Evolutionary conservation across 2,888 invertebrate species (phyloP).

Genomic region (Ennomos quercinarius): DNA sequence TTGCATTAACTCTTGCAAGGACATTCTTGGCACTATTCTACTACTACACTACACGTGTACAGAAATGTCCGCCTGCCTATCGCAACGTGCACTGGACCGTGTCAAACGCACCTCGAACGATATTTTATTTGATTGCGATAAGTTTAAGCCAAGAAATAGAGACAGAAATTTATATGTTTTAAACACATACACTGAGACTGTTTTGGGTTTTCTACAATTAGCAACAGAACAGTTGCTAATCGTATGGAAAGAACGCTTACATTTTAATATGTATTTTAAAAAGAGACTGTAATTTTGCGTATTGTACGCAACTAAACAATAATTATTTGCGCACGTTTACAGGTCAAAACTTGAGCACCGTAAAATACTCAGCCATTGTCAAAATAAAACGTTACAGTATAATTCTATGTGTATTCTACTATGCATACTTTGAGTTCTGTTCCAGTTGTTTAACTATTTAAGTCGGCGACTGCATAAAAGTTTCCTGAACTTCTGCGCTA

Average conservation of each 20-base stretch:
- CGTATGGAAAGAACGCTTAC: too few relatives aligned
- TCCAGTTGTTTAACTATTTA: slow-evolving; percentile 6
- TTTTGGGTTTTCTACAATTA: too few relatives aligned
- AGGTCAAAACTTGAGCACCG: too few relatives aligned
- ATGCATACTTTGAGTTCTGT: too few relatives aligned
- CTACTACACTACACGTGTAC: slow-evolving; percentile 23
- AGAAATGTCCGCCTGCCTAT: slow-evolving; percentile 11
- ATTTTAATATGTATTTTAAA: too few relatives aligned
- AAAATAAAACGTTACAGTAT: neutral
- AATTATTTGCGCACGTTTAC: too few relatives aligned
- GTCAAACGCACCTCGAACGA: slow-evolving; percentile 23
- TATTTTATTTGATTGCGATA: slow-evolving; percentile 32
- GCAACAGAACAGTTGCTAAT: too few relatives aligned
- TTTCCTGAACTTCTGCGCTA: slow-evolving; percentile 7
- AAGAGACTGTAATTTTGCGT: too few relatives aligned
- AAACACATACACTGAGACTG: too few relatives aligned
- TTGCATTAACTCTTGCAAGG: slow-evolving; percentile 15
- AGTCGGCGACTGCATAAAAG: slow-evolving; percentile 4
- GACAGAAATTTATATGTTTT: neutral
- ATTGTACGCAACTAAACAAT: too few relatives aligned
- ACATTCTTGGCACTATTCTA: slow-evolving; percentile 12
- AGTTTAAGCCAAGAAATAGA: slow-evolving; percentile 17
- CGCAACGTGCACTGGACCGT: slow-evolving; percentile 30
- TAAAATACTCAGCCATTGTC: too few relatives aligned
- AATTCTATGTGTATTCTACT: neutral